Evolutionary conservation across 2,797 vertebrate species (phyloP), one percentile per base, ranked within the genome.

Genomic region (Malacoctenus gilli): DNA sequence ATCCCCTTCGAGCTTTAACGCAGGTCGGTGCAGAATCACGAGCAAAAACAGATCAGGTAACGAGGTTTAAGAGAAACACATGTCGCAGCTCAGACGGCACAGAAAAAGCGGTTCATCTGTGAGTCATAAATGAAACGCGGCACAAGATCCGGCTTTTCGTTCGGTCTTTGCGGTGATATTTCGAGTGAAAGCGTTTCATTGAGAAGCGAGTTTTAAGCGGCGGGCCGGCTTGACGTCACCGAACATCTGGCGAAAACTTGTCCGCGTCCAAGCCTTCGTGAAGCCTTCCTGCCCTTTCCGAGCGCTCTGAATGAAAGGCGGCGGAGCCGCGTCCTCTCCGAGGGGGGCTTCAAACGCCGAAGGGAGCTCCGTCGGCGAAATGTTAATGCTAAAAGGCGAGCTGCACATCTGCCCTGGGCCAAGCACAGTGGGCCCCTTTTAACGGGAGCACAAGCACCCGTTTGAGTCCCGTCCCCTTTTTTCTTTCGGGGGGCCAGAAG

Each of bases 331-430:
- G 62, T 61, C 71, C 68, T 22, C 73, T 78, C 71, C 87, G 85
- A 81, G 82, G 43, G 52, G 40, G 38, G 75, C 75, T 68, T 88
- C 79, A 83, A 84, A 83, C 63, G 5, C 32, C 59, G 52, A 62
- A 25, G 54, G 64, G 56, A 48, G 52, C 70, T 81, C 77, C 72
- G 57, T 56, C 72, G 60, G 58, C 81, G 53, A 87, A 82, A 88
- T 85, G 80, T 77, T 78, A 79, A 87, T 72, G 79, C 85, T 85
- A 83, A 81, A 15, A 71, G 68, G 77, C 77, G 81, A 85, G 77
- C 79, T 72, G 65, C 85, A 87, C 87, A 90, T 89, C 87, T 88
- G 83, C 84, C 68, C n/a, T 79, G 68, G 64, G 72, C 68, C 62
- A 35, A 64, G 71, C 82, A 90, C 86, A 91, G 71, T 83, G 70